Base-by-base conservation (phyloP, 2,888 invertebrate genomes). In the Drosophila mayaguana region DNA sequence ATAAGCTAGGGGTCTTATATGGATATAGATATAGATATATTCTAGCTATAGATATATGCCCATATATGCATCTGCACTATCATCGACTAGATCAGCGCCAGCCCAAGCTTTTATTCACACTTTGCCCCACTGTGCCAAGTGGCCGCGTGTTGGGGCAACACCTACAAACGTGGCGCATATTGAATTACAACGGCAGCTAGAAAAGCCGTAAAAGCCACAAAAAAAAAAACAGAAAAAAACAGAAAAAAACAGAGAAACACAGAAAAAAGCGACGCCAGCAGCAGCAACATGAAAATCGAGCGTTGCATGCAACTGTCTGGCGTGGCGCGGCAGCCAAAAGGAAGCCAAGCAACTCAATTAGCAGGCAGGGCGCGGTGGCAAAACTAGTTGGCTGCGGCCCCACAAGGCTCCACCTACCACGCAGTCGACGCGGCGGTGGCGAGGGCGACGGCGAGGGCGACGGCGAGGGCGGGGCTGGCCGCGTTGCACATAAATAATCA, bases 331-430 rank as follows among this genome's bases (percentile, higher is more conserved):
- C 45, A 25, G 45, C 46, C 46, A 9, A 11, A 12, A 75, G 74
- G 90, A 89, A 84, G 84, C 84, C 84, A 89, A 84, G 90, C 89
- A 84, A 84, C 89, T 84, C 82, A 84, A 89, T 84, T 88, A 89
- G 89, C 88, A 63, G 57, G 43, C 46, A 14, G 45, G n/a, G 16
- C 20, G 14, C 18, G 25, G 38, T 12, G 18, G 12, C 38, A 32
- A 54, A 68, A 65, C 80, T 70, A 53, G 80, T 76, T 63, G 72
- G 50, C 55, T 43, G 28, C 8, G 28, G 28, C 28, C 57, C 48
- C 63, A 55, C 70, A 75, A 60, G 64, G 70, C 76, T 80, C 80
- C 76, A 76, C 76, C 76, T 75, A 80, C 63, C 70, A 54, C 62
- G 8, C 28, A 28, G 28, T 8, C 28, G 28, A n/a, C n/a, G n/a